phyloP scores from a whole-genome alignment of 2,888 invertebrate species.

The Lottia scabra region DNA sequence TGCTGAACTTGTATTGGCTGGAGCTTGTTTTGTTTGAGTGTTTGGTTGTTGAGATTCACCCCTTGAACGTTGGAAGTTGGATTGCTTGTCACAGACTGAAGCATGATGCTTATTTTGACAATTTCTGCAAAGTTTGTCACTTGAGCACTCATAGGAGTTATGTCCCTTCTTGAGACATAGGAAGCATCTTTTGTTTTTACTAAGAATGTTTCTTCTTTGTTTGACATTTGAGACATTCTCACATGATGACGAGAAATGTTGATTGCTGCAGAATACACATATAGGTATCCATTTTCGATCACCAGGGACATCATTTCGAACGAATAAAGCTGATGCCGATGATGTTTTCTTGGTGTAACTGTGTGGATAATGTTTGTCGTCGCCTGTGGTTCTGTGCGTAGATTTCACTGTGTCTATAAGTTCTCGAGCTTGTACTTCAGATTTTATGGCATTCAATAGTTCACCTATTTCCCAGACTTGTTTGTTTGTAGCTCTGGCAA shows the following conservation, averaged over 20 bases:
- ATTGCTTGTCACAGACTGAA: background rate
- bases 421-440: constrained; percentile 7
- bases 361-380: background rate
- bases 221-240: constrained; percentile 1
- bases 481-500: background rate
- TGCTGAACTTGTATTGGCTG: background rate
- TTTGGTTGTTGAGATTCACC: background rate
- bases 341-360: background rate
- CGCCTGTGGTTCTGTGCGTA: background rate
- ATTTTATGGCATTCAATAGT: background rate
- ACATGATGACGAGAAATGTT: constrained; percentile 11
- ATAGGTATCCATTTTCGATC: background rate
- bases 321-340: background rate
- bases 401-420: background rate
- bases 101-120: constrained; percentile 4
- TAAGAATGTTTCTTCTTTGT: background rate
- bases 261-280: background rate
- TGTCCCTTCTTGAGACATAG: constrained; percentile 5
- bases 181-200: background rate
- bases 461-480: background rate
- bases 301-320: background rate
- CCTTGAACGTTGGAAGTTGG: no score
- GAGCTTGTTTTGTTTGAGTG: background rate
- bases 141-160: background rate
- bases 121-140: background rate